Conservation (phyloP, 2,113 vertebrate species). For the Mus pahari region DNA sequence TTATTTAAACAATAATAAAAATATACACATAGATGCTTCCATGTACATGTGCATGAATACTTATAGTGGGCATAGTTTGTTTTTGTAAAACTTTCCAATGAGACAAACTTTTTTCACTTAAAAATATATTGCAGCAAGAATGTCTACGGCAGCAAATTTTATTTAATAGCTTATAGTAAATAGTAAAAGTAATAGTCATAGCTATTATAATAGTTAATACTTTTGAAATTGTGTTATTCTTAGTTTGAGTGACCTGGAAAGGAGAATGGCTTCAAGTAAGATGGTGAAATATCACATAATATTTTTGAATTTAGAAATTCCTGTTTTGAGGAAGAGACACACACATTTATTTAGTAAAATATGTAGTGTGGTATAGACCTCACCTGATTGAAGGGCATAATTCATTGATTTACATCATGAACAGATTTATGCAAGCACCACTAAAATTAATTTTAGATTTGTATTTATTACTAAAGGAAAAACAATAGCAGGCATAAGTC, state of each 20-base stretch:
- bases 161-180: background rate
- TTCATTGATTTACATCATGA: background rate
- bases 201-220: background rate
- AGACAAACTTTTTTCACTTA: background rate
- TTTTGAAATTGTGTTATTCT: background rate
- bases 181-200: background rate
- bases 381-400: background rate
- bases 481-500: background rate
- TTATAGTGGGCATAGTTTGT: background rate
- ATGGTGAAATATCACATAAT: background rate
- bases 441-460: background rate
- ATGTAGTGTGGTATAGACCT: background rate
- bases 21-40: background rate
- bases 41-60: background rate
- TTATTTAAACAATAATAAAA: background rate
- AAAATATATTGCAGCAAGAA: background rate
- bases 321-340: background rate
- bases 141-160: conserved; percentile 33
- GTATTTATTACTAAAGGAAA: background rate
- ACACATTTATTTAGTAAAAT: background rate
- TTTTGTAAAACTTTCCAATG: conserved; percentile 44
- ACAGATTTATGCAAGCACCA: background rate
- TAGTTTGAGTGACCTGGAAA: conserved; percentile 60
- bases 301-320: background rate
- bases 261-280: conserved; percentile 12